Evolutionary conservation across 2,797 vertebrate species (phyloP).

Genomic region (Amniataba percoides): DNA sequence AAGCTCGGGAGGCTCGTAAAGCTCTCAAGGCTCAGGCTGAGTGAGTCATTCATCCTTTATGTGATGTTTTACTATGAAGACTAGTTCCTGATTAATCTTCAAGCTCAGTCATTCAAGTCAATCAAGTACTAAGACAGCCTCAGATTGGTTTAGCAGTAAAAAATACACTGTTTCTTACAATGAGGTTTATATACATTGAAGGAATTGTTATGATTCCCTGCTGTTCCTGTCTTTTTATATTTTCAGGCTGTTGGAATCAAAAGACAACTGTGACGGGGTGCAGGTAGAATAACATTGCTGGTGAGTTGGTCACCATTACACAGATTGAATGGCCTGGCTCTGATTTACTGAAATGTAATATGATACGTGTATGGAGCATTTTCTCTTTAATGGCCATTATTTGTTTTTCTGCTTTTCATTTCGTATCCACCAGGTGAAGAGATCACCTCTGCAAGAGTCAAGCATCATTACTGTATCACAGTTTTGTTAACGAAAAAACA

Average conservation of each 20-base stretch:
- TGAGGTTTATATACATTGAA: neutral
- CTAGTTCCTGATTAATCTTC: neutral
- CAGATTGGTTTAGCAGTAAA: neutral
- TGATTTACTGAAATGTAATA: neutral
- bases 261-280: slow-evolving; percentile 80
- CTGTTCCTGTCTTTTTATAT: slow-evolving; percentile 19
- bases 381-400: neutral
- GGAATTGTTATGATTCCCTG: neutral
- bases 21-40: slow-evolving; percentile 69
- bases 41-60: slow-evolving; percentile 63
- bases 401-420: neutral
- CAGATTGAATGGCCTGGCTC: neutral
- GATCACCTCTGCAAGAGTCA: slow-evolving; percentile 13
- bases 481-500: neutral
- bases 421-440: slow-evolving; percentile 45
- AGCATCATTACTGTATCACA: neutral
- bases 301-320: slow-evolving; percentile 24
- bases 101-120: neutral
- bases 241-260: slow-evolving; percentile 72
- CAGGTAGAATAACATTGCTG: slow-evolving; percentile 70
- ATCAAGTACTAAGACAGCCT: too few species aligned
- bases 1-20: slow-evolving; percentile 79
- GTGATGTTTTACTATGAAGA: neutral
- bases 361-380: neutral
- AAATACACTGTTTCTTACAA: neutral